Percentiles rank a stretch among this genome's conserved stretches.
Evolutionary conservation across 1,140 invertebrate species (phyloP).

Genomic region (Metaphire vulgaris): DNA sequence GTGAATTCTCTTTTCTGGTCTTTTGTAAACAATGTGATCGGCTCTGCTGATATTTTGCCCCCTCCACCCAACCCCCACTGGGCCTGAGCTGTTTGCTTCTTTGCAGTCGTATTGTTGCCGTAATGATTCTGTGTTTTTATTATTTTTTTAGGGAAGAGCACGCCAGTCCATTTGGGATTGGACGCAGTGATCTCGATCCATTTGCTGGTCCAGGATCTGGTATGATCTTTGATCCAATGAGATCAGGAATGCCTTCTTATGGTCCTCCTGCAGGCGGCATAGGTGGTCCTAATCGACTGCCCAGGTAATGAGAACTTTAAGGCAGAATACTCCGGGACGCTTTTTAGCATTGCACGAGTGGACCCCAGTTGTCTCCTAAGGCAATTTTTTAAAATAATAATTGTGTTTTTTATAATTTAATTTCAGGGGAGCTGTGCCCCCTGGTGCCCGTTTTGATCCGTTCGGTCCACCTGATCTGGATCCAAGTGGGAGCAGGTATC

Average conservation of each 20-base stretch:
- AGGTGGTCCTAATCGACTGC: constrained; percentile 35
- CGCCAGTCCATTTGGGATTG: constrained; percentile 55
- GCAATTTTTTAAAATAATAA: too few relatives aligned
- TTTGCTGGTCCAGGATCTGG: constrained; percentile 55
- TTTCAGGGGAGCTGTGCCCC: constrained; percentile 65
- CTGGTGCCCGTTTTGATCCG: constrained; percentile 73
- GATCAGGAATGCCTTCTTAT: constrained; percentile 18
- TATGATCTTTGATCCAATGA: constrained; percentile 67
- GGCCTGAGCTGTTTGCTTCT: too few relatives aligned
- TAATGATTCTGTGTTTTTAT: too few relatives aligned
- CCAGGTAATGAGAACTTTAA: constrained; percentile 35
- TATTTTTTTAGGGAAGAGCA: constrained; percentile 34
- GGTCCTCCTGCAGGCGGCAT: constrained; percentile 35
- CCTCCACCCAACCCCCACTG: too few relatives aligned
- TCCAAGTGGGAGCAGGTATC: constrained; percentile 36
- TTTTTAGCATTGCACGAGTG: constrained; percentile 31
- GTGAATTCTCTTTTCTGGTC: too few relatives aligned
- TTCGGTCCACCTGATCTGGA: constrained; percentile 62
- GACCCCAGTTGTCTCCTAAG: too few relatives aligned
- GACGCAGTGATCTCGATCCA: constrained; percentile 67
- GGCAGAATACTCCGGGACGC: too few relatives aligned
- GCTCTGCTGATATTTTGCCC: too few relatives aligned
- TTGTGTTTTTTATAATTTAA: too few relatives aligned
- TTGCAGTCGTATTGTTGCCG: too few relatives aligned
- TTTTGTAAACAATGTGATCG: too few relatives aligned